Conservation (phyloP, 2,888 invertebrate species). For the Euphydryas editha region DNA sequence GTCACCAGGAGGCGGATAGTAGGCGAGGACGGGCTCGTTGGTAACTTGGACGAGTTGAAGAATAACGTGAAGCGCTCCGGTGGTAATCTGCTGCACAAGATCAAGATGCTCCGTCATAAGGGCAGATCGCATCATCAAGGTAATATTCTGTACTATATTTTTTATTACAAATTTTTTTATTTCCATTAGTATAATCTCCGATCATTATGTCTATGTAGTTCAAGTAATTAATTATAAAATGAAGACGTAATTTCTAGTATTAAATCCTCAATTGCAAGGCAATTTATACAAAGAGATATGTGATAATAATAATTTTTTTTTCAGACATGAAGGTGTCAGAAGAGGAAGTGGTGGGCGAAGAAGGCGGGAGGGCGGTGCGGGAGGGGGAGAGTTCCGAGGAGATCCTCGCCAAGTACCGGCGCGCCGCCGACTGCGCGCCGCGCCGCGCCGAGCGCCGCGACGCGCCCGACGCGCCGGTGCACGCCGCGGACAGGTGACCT, state of each 20-base stretch:
- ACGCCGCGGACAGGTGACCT: no score
- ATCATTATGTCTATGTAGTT: not conserved
- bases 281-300: not conserved
- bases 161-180: not conserved
- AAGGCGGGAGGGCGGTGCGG: conserved; percentile 49
- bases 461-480: conserved; percentile 1
- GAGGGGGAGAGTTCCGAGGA: conserved; percentile 92
- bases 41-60: conserved; percentile 76
- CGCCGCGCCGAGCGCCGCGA: conserved; percentile 58
- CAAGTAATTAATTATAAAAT: not conserved
- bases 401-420: conserved; percentile 96
- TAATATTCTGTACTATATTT: conserved; percentile 37
- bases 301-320: no score
- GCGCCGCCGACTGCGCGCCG: conserved; percentile 78
- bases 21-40: conserved; percentile 67
- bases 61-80: conserved; percentile 80
- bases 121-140: conserved; percentile 69
- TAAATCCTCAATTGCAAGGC: not conserved
- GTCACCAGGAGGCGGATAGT: conserved; percentile 59
- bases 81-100: conserved; percentile 75
- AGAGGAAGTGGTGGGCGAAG: conserved; percentile 59
- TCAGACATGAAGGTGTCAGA: conserved; percentile 65
- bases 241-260: not conserved
- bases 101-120: conserved; percentile 80
- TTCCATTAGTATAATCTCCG: not conserved